These are phyloP conservation scores for Mesaphorura yosii DNA, from an alignment of 1,140 invertebrate species.

Conservation along the genomic window DNA sequence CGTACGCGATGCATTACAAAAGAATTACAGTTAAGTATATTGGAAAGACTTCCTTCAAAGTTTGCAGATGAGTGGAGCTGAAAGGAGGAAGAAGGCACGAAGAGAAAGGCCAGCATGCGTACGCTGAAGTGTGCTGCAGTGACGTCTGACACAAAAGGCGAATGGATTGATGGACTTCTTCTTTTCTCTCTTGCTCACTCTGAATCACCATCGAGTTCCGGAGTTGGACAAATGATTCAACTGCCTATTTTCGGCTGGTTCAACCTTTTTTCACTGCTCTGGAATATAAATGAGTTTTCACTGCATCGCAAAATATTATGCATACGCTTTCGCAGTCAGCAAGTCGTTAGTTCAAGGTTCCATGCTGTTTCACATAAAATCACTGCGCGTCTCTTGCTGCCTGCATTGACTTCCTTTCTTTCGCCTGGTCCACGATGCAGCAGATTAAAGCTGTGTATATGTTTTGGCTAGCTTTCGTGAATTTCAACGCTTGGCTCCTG, in stretches of 20 bases:
- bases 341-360: neutral
- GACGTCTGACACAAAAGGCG: conserved; percentile 18
- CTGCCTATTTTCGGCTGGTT: neutral
- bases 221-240: conserved; percentile 25
- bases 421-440: neutral
- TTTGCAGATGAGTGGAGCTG: conserved; percentile 28
- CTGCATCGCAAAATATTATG: no score
- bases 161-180: conserved; percentile 28
- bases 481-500: no score
- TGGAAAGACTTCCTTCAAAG: conserved; percentile 3
- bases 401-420: neutral
- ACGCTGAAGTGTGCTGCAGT: no score
- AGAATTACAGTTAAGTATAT: no score
- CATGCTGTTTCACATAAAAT: neutral
- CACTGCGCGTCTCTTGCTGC: neutral
- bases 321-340: no score
- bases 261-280: no score
- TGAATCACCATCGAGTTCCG: conserved; percentile 30
- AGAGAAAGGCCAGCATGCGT: no score
- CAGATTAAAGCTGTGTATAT: no score
- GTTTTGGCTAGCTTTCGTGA: no score
- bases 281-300: no score
- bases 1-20: no score
- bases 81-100: conserved; percentile 15
- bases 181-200: no score